These are phyloP conservation scores for Pogonognathellus flavescens DNA, from an alignment of 1,140 invertebrate species.

Conservation along the genomic window DNA sequence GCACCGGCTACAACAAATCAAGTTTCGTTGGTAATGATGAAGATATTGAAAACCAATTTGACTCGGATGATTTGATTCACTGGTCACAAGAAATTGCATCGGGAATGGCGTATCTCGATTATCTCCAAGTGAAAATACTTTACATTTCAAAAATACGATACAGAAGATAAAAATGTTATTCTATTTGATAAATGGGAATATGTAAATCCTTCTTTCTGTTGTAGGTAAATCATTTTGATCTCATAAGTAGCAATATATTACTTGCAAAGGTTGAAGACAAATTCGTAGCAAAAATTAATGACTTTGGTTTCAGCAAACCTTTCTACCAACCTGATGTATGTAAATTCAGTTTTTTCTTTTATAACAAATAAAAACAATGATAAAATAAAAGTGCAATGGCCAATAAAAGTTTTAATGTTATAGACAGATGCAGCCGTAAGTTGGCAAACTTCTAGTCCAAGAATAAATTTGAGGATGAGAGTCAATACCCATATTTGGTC, in stretches of 20 bases:
- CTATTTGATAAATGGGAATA: no score
- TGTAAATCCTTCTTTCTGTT: no score
- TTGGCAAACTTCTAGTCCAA: background rate
- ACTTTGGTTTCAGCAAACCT: constrained; percentile 11
- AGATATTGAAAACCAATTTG: background rate
- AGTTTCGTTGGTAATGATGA: background rate
- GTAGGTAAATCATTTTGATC: background rate
- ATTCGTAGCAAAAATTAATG: background rate
- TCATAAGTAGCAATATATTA: background rate
- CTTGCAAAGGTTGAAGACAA: background rate
- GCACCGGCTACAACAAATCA: background rate
- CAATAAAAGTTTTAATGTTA: no score
- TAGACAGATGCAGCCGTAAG: no score
- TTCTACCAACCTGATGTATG: no score
- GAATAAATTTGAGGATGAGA: background rate
- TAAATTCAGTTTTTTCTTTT: no score
- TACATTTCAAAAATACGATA: no score
- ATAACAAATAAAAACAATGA: no score
- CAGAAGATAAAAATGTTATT: background rate
- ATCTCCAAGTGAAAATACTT: background rate
- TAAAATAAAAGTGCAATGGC: no score
- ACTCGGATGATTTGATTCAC: background rate
- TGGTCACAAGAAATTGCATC: background rate
- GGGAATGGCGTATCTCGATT: background rate
- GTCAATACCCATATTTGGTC: background rate